These are phyloP conservation scores for Leptopilina drosophilae DNA, from an alignment of 2,888 invertebrate species.

Conservation along the genomic window DNA sequence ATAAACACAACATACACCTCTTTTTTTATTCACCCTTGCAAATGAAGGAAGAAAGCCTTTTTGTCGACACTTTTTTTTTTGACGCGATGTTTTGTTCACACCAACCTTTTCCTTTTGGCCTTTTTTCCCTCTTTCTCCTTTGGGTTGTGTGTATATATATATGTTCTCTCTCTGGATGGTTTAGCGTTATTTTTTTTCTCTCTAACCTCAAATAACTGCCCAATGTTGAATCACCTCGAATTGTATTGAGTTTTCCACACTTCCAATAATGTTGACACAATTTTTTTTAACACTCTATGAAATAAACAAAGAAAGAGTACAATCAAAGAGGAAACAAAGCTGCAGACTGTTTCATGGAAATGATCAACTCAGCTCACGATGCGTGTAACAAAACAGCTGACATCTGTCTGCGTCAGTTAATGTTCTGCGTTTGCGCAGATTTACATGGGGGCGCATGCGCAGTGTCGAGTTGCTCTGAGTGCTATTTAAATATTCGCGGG, in stretches of 20 bases:
- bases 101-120: background rate
- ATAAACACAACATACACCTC: constrained; percentile 59
- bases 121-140: too few relatives aligned
- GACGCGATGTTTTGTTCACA: background rate
- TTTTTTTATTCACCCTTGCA: constrained; percentile 40
- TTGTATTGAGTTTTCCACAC: constrained; percentile 1
- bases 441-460: background rate
- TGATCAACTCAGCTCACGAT: constrained; percentile 13
- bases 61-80: constrained; percentile 57
- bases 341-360: constrained; percentile 12
- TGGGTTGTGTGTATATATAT: too few relatives aligned
- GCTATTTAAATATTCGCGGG: background rate
- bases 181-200: background rate
- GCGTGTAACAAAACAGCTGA: constrained; percentile 28
- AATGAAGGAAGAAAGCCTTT: constrained; percentile 54
- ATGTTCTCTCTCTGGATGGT: background rate
- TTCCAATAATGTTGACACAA: constrained; percentile 26
- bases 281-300: background rate
- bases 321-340: constrained; percentile 12
- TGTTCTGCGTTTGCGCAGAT: constrained; percentile 10
- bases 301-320: constrained; percentile 29
- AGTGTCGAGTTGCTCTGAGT: background rate
- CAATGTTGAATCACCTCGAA: constrained; percentile 17
- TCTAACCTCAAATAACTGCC: background rate
- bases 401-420: constrained; percentile 22